Percentiles rank a stretch among this genome's conserved stretches.
phyloP scores from a whole-genome alignment of 2,797 vertebrate genomes.

The Hippoglossus hippoglossus region DNA sequence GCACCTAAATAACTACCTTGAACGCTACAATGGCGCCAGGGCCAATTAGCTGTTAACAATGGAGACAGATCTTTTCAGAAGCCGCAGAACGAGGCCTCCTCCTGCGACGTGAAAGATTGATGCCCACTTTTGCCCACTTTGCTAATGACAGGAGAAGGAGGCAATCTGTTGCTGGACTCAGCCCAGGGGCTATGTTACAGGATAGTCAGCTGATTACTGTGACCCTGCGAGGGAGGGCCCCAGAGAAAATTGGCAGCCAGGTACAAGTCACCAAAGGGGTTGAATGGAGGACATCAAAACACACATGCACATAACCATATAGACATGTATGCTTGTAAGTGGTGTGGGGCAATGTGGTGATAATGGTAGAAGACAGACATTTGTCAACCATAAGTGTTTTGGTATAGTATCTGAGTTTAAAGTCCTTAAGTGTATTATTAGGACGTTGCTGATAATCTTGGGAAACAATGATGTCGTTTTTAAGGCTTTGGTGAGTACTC shows the following conservation, averaged over 20 bases:
- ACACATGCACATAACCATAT: not conserved
- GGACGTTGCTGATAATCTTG: not conserved
- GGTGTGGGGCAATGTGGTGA: not conserved
- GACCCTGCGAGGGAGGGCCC: slow-evolving; percentile 39
- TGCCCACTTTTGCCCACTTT: slow-evolving; percentile 74
- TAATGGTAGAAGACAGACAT: not conserved
- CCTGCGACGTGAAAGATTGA: slow-evolving; percentile 79
- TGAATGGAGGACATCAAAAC: slow-evolving; percentile 27
- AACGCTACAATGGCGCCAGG: slow-evolving; percentile 81
- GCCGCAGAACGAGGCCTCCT: slow-evolving; percentile 77
- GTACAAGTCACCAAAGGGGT: slow-evolving; percentile 24
- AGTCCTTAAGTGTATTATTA: not conserved
- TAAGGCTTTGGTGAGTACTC: not conserved
- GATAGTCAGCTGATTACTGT: slow-evolving; percentile 66
- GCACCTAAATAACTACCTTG: slow-evolving; percentile 84
- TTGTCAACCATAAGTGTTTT: not conserved
- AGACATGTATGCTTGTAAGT: not conserved
- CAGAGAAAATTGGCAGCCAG: slow-evolving; percentile 35
- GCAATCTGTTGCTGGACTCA: slow-evolving; percentile 66
- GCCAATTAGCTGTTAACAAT: slow-evolving; percentile 83
- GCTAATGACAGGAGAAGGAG: slow-evolving; percentile 77
- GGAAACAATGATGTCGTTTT: not conserved
- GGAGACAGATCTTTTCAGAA: slow-evolving; percentile 82
- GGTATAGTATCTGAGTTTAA: no score
- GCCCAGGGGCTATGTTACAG: slow-evolving; percentile 60